Evolutionary conservation across 2,888 invertebrate species (phyloP).

Genomic region (Acanthosoma haemorrhoidale): DNA sequence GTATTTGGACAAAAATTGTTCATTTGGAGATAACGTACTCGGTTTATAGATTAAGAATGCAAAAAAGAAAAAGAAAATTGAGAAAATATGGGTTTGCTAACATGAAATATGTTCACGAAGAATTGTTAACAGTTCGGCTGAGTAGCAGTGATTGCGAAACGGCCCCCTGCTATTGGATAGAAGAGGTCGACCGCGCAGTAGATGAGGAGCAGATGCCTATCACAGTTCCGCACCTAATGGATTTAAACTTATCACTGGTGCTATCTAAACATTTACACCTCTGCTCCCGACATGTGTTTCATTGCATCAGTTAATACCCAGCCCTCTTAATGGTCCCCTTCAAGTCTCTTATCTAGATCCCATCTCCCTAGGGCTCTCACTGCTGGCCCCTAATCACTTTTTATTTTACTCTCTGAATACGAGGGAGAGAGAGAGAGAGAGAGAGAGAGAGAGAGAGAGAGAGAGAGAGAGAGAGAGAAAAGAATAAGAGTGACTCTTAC

Average conservation of each 20-base stretch:
- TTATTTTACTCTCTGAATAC: not conserved
- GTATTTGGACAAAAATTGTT: too few relatives aligned
- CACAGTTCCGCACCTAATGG: not conserved
- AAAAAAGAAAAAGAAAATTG: too few relatives aligned
- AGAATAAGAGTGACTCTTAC: not conserved
- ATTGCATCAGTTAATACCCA: constrained; percentile 3
- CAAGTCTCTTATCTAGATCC: not conserved
- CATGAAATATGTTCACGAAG: too few relatives aligned
- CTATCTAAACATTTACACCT: constrained; percentile 14
- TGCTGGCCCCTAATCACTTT: too few relatives aligned
- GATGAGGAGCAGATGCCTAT: not conserved
- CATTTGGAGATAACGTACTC: too few relatives aligned
- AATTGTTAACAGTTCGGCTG: too few relatives aligned
- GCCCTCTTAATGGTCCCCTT: not conserved
- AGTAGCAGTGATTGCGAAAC: not conserved
- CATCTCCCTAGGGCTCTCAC: not conserved
- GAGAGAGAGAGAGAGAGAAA: too few relatives aligned
- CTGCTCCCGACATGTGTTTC: not conserved
- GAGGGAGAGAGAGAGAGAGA: too few relatives aligned
- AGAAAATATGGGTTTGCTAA: too few relatives aligned
- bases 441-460: too few relatives aligned
- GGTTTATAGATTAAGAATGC: too few relatives aligned
- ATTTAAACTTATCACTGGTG: not conserved
- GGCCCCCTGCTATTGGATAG: too few relatives aligned
- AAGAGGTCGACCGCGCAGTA: not conserved